A percentile compares a stretch with the other conserved stretches of the same genome.
phyloP scores from a whole-genome alignment of 2,888 invertebrate species.

The Ophion ventricosus region DNA sequence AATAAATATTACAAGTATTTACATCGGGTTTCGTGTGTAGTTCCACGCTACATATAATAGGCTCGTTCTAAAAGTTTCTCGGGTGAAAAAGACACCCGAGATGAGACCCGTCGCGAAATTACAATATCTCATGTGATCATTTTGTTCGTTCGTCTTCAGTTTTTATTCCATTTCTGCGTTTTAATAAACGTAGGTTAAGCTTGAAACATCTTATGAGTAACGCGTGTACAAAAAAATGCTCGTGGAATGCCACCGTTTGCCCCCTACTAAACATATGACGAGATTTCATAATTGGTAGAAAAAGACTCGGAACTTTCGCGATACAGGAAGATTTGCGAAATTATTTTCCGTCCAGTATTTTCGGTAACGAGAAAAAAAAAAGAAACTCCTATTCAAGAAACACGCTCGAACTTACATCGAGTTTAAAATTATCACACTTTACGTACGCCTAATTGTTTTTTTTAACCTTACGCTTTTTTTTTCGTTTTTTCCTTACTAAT shows the following conservation, averaged over 20 bases:
- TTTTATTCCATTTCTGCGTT: constrained; percentile 13
- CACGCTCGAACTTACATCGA: constrained; percentile 74
- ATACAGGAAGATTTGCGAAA: constrained; percentile 13
- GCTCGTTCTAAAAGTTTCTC: constrained; percentile 34
- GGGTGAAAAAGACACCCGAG: constrained; percentile 23
- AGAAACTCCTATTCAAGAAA: constrained; percentile 17
- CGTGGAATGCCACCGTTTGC: constrained; percentile 73
- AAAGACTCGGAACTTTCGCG: constrained; percentile 19
- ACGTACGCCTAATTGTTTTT: constrained; percentile 74
- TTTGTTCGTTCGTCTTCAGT: constrained; percentile 28
- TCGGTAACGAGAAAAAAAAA: constrained; percentile 7
- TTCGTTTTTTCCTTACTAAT: constrained; percentile 56
- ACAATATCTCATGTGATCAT: constrained; percentile 1
- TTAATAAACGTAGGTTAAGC: constrained; percentile 17
- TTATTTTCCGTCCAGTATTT: constrained; percentile 9
- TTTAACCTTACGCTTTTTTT: constrained; percentile 65
- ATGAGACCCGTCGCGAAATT: constrained; percentile 37
- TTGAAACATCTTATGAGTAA: constrained; percentile 42
- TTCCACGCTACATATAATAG: constrained; percentile 63
- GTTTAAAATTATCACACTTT: constrained; percentile 81
- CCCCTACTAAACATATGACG: constrained; percentile 37
- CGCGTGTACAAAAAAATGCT: constrained; percentile 67
- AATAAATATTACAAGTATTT: constrained; percentile 83
- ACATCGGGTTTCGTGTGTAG: constrained; percentile 72
- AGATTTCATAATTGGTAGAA: constrained; percentile 29